A percentile compares a stretch with the other conserved stretches of the same genome.
phyloP scores from a whole-genome alignment of 2,888 invertebrate species.

The Lymantria dispar region DNA sequence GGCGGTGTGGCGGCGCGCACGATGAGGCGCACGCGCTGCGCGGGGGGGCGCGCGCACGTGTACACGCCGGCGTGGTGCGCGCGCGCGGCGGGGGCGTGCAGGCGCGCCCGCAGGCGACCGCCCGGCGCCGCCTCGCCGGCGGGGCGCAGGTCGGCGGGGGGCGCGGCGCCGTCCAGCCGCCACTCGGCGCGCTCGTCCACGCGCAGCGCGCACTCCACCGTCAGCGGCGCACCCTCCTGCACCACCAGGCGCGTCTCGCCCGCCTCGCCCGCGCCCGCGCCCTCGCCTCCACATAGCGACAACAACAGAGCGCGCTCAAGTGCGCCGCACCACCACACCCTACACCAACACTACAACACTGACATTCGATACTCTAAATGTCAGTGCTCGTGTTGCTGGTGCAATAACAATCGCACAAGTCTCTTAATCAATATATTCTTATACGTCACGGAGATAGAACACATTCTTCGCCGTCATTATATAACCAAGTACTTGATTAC shows the following conservation, averaged over 20 bases:
- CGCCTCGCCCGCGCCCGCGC: constrained; percentile 33
- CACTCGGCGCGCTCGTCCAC: constrained; percentile 52
- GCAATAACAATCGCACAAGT: no score
- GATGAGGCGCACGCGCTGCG: constrained; percentile 49
- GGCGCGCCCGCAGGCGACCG: constrained; percentile 47
- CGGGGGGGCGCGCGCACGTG: constrained; percentile 51
- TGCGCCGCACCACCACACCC: not conserved
- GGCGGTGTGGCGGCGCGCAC: constrained; percentile 37
- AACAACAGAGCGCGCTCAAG: not conserved
- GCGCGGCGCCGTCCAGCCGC: constrained; percentile 50
- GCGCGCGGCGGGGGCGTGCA: constrained; percentile 47
- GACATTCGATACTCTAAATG: not conserved
- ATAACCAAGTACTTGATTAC: no score
- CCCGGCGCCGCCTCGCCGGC: constrained; percentile 43
- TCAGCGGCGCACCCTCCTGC: constrained; percentile 59
- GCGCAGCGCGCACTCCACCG: constrained; percentile 64
- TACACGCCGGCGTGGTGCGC: constrained; percentile 55
- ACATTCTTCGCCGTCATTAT: no score
- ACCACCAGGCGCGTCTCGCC: constrained; percentile 47
- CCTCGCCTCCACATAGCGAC: constrained; percentile 17
- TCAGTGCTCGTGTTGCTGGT: no score
- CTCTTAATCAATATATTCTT: no score
- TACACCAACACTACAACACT: not conserved
- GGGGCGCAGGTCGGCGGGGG: constrained; percentile 49
- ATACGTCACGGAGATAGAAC: no score